These are phyloP conservation scores for Prorops nasuta DNA, from an alignment of 1,140 invertebrate genomes.

Conservation along the genomic window DNA sequence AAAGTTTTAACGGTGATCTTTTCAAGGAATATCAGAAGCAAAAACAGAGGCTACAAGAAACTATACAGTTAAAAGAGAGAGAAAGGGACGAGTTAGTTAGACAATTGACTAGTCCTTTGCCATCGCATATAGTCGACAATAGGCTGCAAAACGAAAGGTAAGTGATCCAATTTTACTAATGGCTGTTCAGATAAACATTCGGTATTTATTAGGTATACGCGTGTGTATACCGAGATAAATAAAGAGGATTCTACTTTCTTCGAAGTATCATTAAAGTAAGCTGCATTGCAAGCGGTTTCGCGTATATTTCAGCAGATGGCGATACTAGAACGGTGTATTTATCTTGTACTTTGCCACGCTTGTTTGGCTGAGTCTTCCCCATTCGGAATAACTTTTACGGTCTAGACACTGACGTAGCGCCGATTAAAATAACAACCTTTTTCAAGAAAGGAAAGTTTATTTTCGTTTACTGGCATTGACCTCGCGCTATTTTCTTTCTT, in stretches of 20 bases:
- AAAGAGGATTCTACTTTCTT: background rate
- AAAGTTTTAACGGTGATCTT: conserved; percentile 66
- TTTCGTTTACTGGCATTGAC: conserved; percentile 26
- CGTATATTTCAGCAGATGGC: conserved; percentile 32
- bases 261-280: background rate
- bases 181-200: too few relatives aligned
- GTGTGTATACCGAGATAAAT: too few relatives aligned
- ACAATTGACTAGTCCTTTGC: conserved; percentile 53
- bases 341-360: conserved; percentile 19
- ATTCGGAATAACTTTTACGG: conserved; percentile 37
- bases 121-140: conserved; percentile 49
- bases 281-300: conserved; percentile 3
- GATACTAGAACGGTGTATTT: conserved; percentile 19
- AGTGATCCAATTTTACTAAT: conserved; percentile 32
- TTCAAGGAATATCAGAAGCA: conserved; percentile 73
- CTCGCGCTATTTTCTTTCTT: too few relatives aligned
- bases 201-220: too few relatives aligned
- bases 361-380: conserved; percentile 32
- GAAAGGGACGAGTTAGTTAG: conserved; percentile 60
- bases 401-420: conserved; percentile 38
- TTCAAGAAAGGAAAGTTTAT: conserved; percentile 28
- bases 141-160: conserved; percentile 54
- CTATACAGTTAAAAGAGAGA: conserved; percentile 62
- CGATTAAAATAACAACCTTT: conserved; percentile 43
- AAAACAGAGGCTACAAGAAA: conserved; percentile 67